Percentiles rank a stretch among this genome's conserved stretches.
These are phyloP conservation scores for Actinia equina DNA, from an alignment of 64 coral and sea anemone genomes.

Conservation along the genomic window DNA sequence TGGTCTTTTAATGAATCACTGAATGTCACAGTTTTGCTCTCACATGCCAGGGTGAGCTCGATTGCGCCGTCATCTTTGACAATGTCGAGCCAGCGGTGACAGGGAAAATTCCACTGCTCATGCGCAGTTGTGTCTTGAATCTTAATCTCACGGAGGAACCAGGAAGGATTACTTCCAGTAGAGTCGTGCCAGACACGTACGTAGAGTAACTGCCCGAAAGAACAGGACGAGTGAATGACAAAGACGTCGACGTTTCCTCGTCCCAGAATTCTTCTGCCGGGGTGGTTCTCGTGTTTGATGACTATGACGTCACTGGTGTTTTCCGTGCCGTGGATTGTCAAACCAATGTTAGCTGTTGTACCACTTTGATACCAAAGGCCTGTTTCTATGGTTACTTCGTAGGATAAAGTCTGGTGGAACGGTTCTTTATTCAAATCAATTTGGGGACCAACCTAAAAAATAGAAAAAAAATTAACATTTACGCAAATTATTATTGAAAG, in stretches of 20 bases:
- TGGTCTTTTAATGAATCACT: slow-evolving; percentile 28
- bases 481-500: too few relatives aligned
- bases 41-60: slow-evolving; percentile 21
- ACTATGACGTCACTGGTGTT: slow-evolving; percentile 18
- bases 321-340: slow-evolving; percentile 23
- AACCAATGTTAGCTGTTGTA: slow-evolving; percentile 31
- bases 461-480: too few relatives aligned
- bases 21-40: neutral
- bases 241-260: slow-evolving; percentile 54
- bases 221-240: slow-evolving; percentile 4
- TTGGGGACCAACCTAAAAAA: neutral
- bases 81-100: slow-evolving; percentile 63
- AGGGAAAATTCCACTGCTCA: slow-evolving; percentile 18
- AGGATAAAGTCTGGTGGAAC: slow-evolving; percentile 8
- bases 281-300: neutral
- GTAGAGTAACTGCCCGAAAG: slow-evolving; percentile 26
- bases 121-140: neutral
- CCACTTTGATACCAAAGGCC: slow-evolving; percentile 44
- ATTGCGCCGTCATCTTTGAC: slow-evolving; percentile 52
- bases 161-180: slow-evolving; percentile 47
- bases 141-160: slow-evolving; percentile 28
- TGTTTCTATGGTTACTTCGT: slow-evolving; percentile 35
- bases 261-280: slow-evolving; percentile 10
- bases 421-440: neutral
- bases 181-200: slow-evolving; percentile 61